Base-by-base conservation (phyloP, 2,113 vertebrate species). In the Hemibagrus wyckioides region DNA sequence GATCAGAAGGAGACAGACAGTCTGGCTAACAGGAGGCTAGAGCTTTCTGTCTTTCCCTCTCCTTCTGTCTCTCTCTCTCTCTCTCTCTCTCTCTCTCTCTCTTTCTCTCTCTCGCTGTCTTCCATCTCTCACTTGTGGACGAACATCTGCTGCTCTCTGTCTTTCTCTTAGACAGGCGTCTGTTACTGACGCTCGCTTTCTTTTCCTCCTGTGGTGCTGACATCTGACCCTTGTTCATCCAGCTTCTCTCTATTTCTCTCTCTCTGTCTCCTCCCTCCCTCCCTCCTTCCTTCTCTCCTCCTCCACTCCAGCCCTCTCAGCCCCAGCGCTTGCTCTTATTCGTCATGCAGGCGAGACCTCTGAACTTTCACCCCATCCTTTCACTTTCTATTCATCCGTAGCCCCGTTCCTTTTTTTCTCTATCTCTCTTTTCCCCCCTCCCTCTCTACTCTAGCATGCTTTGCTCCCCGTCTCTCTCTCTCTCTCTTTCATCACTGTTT, bases 1-100 rank as follows among this genome's bases (percentile, higher is more conserved):
- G 73, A 84, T 89, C 82, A 87, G 39, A 52, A 77, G 76, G 77
- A 89, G 88, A 89, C 88, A 82, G 67, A 67, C 39, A 83, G 88
- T 84, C 86, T 90, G 80, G 80, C 83, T 75, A 77, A 59, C 28
- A 73, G 79, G 63, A 73, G 71, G 39, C 83, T 71, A n/a, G 28
- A 57, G 28, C 86, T 54, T 30, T 85, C 59, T 80, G 21, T 80
- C 44, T 30, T 44, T 61, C 30, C 48, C 65, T 59, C 33, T 88
- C 57, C 52, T 28, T 71, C 59, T 71, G 54, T 76, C 21, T 83
- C 4, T 54, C 17, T 65, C 15, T 83, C 33, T 69, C n/a, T 67
- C 48, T 50, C 56, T 44, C 41, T 14, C 25, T 86, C 39, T 61
- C 30, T 67, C 25, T 82, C 76, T 30, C 50, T 82, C 83, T 75